phyloP scores from a whole-genome alignment of 1,140 invertebrate genomes.

The Drosophila aff. region DNA sequence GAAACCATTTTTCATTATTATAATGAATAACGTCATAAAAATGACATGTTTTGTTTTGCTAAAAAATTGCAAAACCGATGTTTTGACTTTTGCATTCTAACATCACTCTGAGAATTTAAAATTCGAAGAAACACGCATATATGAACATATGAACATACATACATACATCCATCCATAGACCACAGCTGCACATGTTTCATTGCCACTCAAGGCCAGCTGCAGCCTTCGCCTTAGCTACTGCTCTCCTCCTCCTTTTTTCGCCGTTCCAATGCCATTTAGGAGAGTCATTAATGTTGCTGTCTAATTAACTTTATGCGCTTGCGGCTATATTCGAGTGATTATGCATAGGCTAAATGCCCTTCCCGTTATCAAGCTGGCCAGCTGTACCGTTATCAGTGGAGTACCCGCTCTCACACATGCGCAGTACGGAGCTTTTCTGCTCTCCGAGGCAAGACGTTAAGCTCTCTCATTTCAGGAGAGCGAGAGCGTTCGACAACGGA shows the following conservation, averaged over 20 bases:
- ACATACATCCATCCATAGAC: background rate
- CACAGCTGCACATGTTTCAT: slow-evolving; percentile 50
- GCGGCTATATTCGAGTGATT: slow-evolving; percentile 62
- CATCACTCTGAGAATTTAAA: no score
- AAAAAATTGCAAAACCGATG: no score
- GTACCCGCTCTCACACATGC: slow-evolving; percentile 52
- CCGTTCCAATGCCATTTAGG: slow-evolving; percentile 57
- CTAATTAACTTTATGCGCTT: slow-evolving; percentile 77
- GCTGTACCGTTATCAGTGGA: slow-evolving; percentile 75
- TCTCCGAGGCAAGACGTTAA: slow-evolving; percentile 20
- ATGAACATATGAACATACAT: background rate
- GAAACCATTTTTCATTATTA: no score
- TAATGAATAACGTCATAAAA: no score
- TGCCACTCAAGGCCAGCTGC: slow-evolving; percentile 59
- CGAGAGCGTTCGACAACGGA: slow-evolving; percentile 21
- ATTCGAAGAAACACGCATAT: no score
- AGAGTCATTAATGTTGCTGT: slow-evolving; percentile 50
- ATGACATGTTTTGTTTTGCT: no score
- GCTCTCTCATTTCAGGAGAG: slow-evolving; percentile 37
- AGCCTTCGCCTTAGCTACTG: slow-evolving; percentile 10
- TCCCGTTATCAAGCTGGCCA: slow-evolving; percentile 68
- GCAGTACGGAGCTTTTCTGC: slow-evolving; percentile 37
- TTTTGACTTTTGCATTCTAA: no score
- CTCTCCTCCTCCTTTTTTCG: background rate
- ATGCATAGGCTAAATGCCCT: slow-evolving; percentile 48